These are phyloP conservation scores for Mesembrinibis cayennensis DNA, from an alignment of 2,113 vertebrate genomes.

Conservation along the genomic window DNA sequence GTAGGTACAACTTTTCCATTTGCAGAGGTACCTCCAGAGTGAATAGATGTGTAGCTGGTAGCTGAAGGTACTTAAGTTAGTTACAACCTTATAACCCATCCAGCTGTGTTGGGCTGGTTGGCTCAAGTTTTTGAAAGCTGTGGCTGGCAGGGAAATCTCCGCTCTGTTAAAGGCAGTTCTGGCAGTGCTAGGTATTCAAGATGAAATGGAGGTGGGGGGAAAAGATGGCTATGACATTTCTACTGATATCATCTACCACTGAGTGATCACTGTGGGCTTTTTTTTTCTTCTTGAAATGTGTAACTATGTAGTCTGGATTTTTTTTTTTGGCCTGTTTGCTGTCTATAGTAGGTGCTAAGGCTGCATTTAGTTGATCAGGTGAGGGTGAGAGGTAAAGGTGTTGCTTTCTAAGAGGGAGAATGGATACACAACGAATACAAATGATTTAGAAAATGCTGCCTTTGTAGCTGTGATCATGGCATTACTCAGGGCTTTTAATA, in stretches of 20 bases:
- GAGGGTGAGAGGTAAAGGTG: background rate
- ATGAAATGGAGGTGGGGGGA: background rate
- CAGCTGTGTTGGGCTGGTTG: background rate
- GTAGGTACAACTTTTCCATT: background rate
- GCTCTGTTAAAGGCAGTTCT: background rate
- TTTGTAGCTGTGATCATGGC: background rate
- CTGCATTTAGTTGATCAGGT: background rate
- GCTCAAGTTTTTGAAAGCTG: constrained; percentile 25
- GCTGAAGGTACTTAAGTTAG: background rate
- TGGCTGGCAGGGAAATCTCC: background rate
- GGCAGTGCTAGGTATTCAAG: background rate
- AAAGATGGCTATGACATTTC: background rate
- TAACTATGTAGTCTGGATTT: background rate
- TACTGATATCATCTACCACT: background rate
- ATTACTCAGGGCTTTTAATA: background rate
- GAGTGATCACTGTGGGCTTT: background rate
- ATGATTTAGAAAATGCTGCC: background rate
- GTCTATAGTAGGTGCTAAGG: background rate
- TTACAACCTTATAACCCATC: background rate
- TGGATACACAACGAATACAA: background rate
- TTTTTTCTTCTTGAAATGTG: background rate
- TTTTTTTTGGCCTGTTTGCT: background rate
- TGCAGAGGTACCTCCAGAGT: constrained; percentile 2
- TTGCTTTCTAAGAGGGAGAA: background rate
- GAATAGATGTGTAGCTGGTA: constrained; percentile 10